These are phyloP conservation scores for Sprattus sprattus DNA, from an alignment of 2,113 vertebrate species.

Conservation along the genomic window DNA sequence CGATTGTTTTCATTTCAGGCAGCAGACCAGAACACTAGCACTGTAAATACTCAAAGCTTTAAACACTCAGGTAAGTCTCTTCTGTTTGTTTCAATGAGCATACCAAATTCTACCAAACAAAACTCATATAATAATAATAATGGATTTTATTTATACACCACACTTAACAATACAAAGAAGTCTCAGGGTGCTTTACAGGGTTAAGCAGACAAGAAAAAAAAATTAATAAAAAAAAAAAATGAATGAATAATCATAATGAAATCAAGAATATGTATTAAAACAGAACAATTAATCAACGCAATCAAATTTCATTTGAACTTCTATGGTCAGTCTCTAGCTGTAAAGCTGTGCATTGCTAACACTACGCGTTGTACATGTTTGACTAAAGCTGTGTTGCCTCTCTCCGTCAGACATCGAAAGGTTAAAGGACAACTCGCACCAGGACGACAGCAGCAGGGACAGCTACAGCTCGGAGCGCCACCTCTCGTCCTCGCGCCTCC, in stretches of 20 bases:
- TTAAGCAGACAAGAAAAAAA: no score
- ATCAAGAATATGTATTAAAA: no score
- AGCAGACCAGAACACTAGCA: constrained; percentile 85
- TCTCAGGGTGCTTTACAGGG: no score
- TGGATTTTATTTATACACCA: no score
- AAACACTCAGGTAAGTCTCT: constrained; percentile 86
- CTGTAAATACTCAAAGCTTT: constrained; percentile 75
- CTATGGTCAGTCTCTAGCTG: neutral
- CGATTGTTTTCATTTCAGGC: constrained; percentile 70
- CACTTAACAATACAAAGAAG: no score
- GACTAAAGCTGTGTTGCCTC: neutral
- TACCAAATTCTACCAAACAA: neutral
- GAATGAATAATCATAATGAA: no score
- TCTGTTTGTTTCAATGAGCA: neutral
- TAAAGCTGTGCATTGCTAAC: neutral
- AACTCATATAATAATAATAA: no score
- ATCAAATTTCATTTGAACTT: no score
- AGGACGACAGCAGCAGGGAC: constrained; percentile 95
- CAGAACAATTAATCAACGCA: no score
- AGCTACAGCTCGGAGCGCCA: constrained; percentile 94
- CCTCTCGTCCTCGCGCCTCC: constrained; percentile 77
- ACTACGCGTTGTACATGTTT: neutral
- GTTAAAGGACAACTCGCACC: constrained; percentile 86
- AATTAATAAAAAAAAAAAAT: no score
- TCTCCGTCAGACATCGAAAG: constrained; percentile 82